Percentiles rank a stretch among this genome's conserved stretches.
phyloP scores from a whole-genome alignment of 2,797 vertebrate genomes.

The Euphonia xanthogaster region DNA sequence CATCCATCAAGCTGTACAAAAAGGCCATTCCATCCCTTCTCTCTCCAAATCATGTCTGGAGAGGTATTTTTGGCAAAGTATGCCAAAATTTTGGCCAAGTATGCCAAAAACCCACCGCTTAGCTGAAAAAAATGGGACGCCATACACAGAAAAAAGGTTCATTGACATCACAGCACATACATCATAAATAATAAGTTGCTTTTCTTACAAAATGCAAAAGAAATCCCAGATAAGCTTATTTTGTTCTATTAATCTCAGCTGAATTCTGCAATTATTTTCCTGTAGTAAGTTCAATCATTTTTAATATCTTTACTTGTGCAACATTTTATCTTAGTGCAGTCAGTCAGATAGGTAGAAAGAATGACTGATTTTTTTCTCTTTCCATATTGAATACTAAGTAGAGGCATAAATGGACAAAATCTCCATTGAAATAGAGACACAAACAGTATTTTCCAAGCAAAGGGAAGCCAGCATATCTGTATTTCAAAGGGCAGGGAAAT shows the following conservation, averaged over 20 bases:
- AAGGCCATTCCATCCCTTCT: background rate
- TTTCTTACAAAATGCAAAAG: background rate
- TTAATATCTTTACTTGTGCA: background rate
- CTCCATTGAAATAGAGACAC: background rate
- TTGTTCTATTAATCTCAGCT: background rate
- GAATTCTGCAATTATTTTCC: background rate
- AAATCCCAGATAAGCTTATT: background rate
- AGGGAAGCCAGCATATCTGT: background rate
- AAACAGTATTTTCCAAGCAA: background rate
- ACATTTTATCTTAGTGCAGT: background rate
- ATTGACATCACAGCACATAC: background rate
- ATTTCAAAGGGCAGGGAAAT: constrained; percentile 19
- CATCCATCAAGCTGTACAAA: constrained; percentile 5
- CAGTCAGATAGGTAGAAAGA: background rate
- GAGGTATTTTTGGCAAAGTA: background rate
- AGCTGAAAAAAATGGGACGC: background rate
- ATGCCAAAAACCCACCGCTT: background rate
- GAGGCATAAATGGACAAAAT: background rate
- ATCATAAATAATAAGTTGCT: background rate
- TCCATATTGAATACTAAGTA: background rate
- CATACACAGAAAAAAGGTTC: background rate
- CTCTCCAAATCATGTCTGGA: background rate
- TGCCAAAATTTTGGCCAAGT: background rate
- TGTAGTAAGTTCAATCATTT: background rate
- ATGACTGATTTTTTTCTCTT: background rate